Base-by-base conservation (phyloP, 1,140 invertebrate genomes). In the Saxidomus purpurata region DNA sequence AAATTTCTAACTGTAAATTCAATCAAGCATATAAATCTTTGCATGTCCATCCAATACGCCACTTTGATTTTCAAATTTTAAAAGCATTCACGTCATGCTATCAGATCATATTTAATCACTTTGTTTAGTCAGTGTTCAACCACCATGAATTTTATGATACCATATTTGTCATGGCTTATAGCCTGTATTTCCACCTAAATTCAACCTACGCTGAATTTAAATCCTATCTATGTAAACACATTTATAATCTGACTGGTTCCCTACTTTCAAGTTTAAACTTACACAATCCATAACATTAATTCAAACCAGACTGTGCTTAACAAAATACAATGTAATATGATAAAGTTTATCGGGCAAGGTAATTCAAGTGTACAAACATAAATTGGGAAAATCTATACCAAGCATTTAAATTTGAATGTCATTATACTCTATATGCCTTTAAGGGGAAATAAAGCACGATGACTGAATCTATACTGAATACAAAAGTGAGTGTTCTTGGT, bases 131-230 rank as follows among this genome's bases (percentile, higher is more conserved):
- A 59, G 55, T 59, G 25, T 71, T 36, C 67, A 71, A 38, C 34
- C 11, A 28, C 67, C 67, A 71, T 71, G 34, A 71, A 15, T 38
- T 38, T 71, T 71, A 36, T 6, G 34, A 71, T 38, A 71, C 47
- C 31, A 55, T 52, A 25, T 52, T 47, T 76, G 43, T 79, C 76
- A 79, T 79, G 76, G 49, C 47, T 34, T 38, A 31, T 31, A 52
- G 49, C n/a, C 34, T 34, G 22, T 25, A 55, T 31, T 55, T 52
- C 76, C 76, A 79, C 55, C 76, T 34, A 55, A 31, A 79, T 19
- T 52, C 47, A 79, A 79, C 76, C 76, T 59, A 52, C 76, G 47
- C n/a, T 31, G 19, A 79, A 49, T 79, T 79, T 79, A 79, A 79
- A 79, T 31, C 76, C 49, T 31, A 79, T 3, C 76, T 13, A 17